phyloP scores from a whole-genome alignment of 2,888 invertebrate genomes.

The Sarcophaga caerulescens region DNA sequence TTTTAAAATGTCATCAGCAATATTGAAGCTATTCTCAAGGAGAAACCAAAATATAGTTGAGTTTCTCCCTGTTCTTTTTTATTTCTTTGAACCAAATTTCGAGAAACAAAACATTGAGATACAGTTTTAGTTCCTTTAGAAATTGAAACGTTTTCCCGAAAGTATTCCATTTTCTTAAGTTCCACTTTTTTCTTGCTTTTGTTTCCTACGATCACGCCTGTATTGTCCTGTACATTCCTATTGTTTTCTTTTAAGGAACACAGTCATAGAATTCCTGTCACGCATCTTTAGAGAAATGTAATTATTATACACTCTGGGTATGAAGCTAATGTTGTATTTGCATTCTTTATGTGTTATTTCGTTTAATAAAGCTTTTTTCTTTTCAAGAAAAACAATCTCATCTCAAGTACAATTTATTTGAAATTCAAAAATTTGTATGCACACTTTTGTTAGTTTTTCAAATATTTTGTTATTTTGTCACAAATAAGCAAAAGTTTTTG shows the following conservation, averaged over 20 bases:
- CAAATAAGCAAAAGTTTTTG: too few species aligned
- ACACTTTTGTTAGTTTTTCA: too few species aligned
- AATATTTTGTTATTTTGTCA: too few species aligned
- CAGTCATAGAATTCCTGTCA: conserved; percentile 44
- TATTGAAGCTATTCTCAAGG: not conserved
- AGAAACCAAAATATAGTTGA: not conserved
- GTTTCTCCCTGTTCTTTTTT: not conserved
- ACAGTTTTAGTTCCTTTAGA: too few species aligned
- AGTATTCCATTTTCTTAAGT: too few species aligned
- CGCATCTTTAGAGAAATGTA: conserved; percentile 40
- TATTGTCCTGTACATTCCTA: conserved; percentile 5
- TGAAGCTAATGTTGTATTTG: conserved; percentile 49
- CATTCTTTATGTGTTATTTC: conserved; percentile 27
- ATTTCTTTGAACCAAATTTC: not conserved
- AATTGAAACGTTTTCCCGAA: too few species aligned
- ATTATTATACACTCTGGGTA: conserved; percentile 25
- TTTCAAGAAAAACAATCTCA: not conserved
- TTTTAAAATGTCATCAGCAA: conserved; percentile 36
- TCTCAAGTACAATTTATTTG: too few species aligned
- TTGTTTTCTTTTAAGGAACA: not conserved
- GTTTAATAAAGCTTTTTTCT: not conserved
- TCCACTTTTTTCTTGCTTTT: too few species aligned
- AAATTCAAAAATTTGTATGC: not conserved
- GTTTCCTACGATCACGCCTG: too few species aligned
- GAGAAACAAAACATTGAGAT: too few species aligned